Evolutionary conservation across 2,113 vertebrate species (phyloP).

Genomic region (Nannospalax galili): DNA sequence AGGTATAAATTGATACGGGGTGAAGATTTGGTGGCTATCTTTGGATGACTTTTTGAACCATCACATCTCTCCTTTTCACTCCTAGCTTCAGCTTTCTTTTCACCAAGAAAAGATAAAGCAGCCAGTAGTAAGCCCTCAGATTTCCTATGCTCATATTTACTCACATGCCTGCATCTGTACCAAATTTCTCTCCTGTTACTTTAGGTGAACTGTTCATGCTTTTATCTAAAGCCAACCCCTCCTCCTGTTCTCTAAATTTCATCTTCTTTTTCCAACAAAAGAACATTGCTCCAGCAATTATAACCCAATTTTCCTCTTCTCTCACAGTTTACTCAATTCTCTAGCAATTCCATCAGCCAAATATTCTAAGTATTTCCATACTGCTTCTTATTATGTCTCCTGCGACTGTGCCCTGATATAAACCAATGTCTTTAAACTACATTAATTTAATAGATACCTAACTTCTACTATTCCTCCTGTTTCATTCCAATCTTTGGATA

Average conservation of each 20-base stretch:
- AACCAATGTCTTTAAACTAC: slow-evolving; percentile 17
- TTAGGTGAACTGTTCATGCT: slow-evolving; percentile 18
- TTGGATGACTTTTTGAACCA: not conserved
- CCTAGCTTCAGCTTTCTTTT: slow-evolving; percentile 1
- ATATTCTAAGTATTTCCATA: not conserved
- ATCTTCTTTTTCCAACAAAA: not conserved
- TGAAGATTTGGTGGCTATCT: not conserved
- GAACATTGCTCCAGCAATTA: slow-evolving; percentile 16
- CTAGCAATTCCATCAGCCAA: not conserved
- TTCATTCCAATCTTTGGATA: slow-evolving; percentile 6
- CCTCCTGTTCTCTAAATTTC: slow-evolving; percentile 33
- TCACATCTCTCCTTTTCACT: slow-evolving; percentile 1
- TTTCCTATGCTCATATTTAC: not conserved
- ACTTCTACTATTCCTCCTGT: slow-evolving; percentile 1
- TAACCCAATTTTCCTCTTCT: not conserved
- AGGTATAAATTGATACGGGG: not conserved
- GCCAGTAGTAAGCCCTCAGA: not conserved
- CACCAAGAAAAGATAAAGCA: slow-evolving; percentile 1
- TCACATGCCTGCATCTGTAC: not conserved
- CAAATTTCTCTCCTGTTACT: slow-evolving; percentile 39
- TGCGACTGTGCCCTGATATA: not conserved
- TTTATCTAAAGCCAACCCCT: slow-evolving; percentile 51
- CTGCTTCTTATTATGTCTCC: not conserved
- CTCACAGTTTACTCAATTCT: not conserved
- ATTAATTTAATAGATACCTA: slow-evolving; percentile 16